Conservation (phyloP, 2,888 invertebrate genomes). For the Ophion ellenae region DNA sequence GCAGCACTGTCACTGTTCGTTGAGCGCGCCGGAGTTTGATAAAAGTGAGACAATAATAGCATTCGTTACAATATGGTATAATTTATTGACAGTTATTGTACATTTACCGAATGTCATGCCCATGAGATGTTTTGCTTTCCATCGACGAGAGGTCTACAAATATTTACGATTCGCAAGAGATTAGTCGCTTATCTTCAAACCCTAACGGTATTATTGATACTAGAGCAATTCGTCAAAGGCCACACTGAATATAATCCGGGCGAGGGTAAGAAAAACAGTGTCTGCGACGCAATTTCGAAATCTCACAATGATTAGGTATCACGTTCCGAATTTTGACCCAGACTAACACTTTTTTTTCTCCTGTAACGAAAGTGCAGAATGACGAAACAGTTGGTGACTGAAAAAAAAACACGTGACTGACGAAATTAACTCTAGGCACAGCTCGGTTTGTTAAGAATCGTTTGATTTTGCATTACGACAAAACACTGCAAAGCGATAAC, state of each 20-base stretch:
- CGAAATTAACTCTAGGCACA: conserved; percentile 26
- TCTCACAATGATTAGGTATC: conserved; percentile 44
- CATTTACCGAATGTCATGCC: conserved; percentile 47
- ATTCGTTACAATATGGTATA: conserved; percentile 49
- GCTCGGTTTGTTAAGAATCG: conserved; percentile 25
- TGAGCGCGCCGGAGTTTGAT: conserved; percentile 14
- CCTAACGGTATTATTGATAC: conserved; percentile 29
- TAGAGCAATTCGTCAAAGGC: conserved; percentile 30
- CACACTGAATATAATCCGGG: conserved; percentile 39
- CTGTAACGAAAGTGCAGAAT: conserved; percentile 17
- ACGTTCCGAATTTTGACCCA: conserved; percentile 23
- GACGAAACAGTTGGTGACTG: conserved; percentile 27
- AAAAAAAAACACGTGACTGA: conserved; percentile 5
- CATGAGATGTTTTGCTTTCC: conserved; percentile 14
- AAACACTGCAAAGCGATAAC: conserved; percentile 19
- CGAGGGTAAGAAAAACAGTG: conserved; percentile 8
- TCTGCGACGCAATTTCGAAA: conserved; percentile 40
- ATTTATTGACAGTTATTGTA: conserved; percentile 58
- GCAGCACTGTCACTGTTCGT: conserved; percentile 1
- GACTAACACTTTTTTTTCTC: conserved; percentile 12
- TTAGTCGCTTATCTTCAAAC: conserved; percentile 27
- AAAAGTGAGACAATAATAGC: conserved; percentile 18
- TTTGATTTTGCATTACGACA: conserved; percentile 12
- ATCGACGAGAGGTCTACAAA: conserved; percentile 16
- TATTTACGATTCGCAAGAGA: conserved; percentile 5